Evolutionary conservation across 1,140 invertebrate species (phyloP).

Genomic region (Cherax destructor): DNA sequence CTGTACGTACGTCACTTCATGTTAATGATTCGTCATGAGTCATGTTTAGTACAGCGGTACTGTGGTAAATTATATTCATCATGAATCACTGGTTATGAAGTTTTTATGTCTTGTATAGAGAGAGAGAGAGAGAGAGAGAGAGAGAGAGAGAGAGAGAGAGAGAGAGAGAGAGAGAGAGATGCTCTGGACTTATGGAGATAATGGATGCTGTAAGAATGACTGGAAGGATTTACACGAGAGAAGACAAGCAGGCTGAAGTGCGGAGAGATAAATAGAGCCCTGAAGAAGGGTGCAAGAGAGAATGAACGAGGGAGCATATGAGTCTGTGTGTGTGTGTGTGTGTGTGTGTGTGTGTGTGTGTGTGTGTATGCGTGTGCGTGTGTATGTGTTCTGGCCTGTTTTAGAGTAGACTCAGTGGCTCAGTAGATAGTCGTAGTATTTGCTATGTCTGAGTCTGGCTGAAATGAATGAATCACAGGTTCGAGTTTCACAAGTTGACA

Average conservation of each 20-base stretch:
- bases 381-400: no score
- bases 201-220: background rate
- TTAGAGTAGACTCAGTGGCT: no score
- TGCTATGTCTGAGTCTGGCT: no score
- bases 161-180: background rate
- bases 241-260: background rate
- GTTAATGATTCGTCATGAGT: no score
- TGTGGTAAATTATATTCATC: no score
- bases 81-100: no score
- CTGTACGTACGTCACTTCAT: no score
- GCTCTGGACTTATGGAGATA: background rate
- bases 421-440: no score
- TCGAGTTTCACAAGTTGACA: no score
- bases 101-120: background rate
- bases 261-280: background rate
- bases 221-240: background rate
- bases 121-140: slow-evolving; percentile 9
- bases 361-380: background rate
- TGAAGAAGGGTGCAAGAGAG: background rate
- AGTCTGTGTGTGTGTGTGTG: background rate
- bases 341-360: background rate
- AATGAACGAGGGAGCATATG: background rate
- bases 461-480: no score
- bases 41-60: no score
- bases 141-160: slow-evolving; percentile 4